These are phyloP conservation scores for Addax nasomaculatus DNA, from an alignment of 2,113 vertebrate species.

Conservation along the genomic window DNA sequence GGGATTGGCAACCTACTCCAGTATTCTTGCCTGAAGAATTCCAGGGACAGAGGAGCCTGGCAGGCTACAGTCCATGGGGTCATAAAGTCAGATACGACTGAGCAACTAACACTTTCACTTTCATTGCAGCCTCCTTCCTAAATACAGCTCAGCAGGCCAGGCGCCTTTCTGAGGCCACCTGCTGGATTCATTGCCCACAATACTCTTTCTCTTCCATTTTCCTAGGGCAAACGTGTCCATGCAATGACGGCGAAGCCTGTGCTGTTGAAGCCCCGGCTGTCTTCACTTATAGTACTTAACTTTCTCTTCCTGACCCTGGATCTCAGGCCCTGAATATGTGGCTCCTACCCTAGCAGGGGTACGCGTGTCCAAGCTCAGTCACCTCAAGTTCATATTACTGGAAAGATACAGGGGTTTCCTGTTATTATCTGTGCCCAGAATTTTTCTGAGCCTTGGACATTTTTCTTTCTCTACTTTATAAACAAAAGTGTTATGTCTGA, in stretches of 20 bases:
- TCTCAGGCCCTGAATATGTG: background rate
- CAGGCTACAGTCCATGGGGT: background rate
- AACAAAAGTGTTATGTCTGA: background rate
- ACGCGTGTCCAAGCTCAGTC: background rate
- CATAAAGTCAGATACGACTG: background rate
- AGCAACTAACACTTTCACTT: background rate
- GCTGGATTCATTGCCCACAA: background rate
- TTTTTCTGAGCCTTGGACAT: background rate
- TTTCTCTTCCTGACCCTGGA: background rate
- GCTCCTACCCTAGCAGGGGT: background rate
- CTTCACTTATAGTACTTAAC: background rate
- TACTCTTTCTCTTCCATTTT: background rate
- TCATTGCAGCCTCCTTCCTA: background rate
- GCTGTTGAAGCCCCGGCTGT: background rate
- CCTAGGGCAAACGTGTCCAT: background rate
- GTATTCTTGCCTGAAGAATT: background rate
- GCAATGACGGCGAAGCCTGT: background rate
- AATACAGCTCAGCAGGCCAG: background rate
- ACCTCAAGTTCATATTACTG: background rate
- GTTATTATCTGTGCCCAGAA: background rate
- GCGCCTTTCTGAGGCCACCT: background rate
- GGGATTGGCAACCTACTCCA: background rate
- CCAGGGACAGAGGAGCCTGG: background rate
- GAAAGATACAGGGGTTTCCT: background rate
- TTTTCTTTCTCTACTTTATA: background rate